Evolutionary conservation across 2,888 invertebrate species (phyloP).

Genomic region (Drosophila emarginata): DNA sequence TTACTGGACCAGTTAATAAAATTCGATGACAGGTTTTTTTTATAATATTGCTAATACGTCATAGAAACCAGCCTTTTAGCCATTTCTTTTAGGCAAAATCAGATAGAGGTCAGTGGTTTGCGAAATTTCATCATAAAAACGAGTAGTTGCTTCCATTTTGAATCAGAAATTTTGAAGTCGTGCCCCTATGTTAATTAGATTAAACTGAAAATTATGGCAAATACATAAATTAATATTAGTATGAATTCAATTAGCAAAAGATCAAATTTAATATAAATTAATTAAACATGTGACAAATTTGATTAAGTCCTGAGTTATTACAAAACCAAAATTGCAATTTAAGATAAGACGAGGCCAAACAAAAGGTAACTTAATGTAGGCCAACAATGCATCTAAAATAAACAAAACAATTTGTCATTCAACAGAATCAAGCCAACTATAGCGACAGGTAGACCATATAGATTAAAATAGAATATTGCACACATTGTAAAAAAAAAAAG

Average conservation of each 20-base stretch:
- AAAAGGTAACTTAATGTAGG: constrained; percentile 1
- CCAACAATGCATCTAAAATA: constrained; percentile 28
- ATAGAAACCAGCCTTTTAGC: constrained; percentile 1
- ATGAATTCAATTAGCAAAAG: not conserved
- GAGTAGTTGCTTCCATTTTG: not conserved
- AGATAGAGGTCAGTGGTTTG: not conserved
- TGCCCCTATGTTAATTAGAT: constrained; percentile 5
- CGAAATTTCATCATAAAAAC: not conserved
- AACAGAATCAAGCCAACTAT: constrained; percentile 28
- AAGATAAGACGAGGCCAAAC: not conserved
- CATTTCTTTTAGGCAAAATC: not conserved
- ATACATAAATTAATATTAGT: constrained; percentile 1
- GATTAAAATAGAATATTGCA: constrained; percentile 60
- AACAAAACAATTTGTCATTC: constrained; percentile 35
- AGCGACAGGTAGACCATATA: constrained; percentile 40
- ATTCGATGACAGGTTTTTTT: not conserved
- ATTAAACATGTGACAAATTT: not conserved
- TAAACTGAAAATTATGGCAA: constrained; percentile 1
- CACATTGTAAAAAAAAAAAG: constrained; percentile 3
- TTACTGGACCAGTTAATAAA: not conserved
- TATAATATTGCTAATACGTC: not conserved
- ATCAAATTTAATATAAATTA: not conserved
- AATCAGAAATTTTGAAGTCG: not conserved
- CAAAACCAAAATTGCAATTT: not conserved
- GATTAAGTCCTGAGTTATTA: not conserved